These are phyloP conservation scores for Griposia aprilina DNA, from an alignment of 2,888 invertebrate species.

Conservation along the genomic window DNA sequence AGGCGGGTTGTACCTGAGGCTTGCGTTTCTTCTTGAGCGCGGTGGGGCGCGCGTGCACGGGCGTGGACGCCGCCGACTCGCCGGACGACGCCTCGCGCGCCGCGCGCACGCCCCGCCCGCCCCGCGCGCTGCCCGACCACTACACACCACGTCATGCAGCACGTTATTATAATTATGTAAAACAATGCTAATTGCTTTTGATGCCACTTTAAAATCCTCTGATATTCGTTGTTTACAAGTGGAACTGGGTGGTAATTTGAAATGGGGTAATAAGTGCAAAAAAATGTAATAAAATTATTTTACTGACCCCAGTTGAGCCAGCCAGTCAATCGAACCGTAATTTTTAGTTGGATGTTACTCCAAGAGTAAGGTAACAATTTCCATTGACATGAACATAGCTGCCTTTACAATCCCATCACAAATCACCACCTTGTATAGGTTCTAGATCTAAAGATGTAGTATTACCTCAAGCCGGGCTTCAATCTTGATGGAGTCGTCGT, in stretches of 20 bases:
- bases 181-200: not conserved
- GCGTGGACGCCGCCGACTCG: conserved; percentile 87
- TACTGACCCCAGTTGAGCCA: not conserved
- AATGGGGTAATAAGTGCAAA: not conserved
- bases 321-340: not conserved
- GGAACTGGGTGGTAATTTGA: not conserved
- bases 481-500: conserved; percentile 87
- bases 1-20: conserved; percentile 74
- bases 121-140: conserved; percentile 54
- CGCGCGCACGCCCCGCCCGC: conserved; percentile 54
- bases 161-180: not conserved
- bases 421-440: not conserved
- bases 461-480: conserved; percentile 83
- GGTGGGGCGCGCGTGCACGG: conserved; percentile 87
- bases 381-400: not conserved
- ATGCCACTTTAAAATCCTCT: not conserved
- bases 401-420: not conserved
- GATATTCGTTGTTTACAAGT: not conserved
- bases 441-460: not conserved
- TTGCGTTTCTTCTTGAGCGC: conserved; percentile 86
- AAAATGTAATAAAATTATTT: not conserved
- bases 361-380: not conserved
- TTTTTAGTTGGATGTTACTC: not conserved
- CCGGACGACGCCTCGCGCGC: conserved; percentile 71
- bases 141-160: conserved; percentile 36